These are phyloP conservation scores for Megamerina dolium DNA, from an alignment of 2,888 invertebrate genomes.

Conservation along the genomic window DNA sequence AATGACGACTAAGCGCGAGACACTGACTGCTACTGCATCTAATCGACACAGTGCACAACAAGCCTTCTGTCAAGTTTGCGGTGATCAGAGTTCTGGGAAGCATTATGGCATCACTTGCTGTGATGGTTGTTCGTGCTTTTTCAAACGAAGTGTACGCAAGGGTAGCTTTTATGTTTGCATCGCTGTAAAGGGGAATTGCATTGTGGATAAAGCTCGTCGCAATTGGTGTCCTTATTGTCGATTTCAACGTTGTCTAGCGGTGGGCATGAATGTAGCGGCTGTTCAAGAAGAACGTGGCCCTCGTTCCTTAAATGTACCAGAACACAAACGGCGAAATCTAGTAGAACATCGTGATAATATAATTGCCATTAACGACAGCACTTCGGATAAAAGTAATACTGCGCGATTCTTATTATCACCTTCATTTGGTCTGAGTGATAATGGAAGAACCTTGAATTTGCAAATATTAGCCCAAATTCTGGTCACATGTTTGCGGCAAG, in stretches of 20 bases:
- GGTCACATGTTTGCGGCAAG: conserved; percentile 54
- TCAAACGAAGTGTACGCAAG: conserved; percentile 74
- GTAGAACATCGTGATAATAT: neutral
- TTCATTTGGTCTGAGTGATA: neutral
- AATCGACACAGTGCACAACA: neutral
- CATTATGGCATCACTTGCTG: conserved; percentile 81
- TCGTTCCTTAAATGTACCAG: conserved; percentile 35
- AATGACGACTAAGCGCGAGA: neutral
- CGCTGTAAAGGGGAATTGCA: conserved; percentile 66
- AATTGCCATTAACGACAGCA: conserved; percentile 2
- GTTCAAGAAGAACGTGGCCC: conserved; percentile 83
- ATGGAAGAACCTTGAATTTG: conserved; percentile 44
- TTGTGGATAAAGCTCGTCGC: conserved; percentile 72
- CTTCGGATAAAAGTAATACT: neutral
- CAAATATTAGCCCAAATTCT: conserved; percentile 58
- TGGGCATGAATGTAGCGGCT: conserved; percentile 73
- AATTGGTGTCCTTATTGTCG: conserved; percentile 87
- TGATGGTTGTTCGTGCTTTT: conserved; percentile 86
- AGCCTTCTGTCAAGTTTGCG: conserved; percentile 65
- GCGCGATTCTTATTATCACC: neutral
- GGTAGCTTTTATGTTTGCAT: conserved; percentile 72
- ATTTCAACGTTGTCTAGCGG: conserved; percentile 68
- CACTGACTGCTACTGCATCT: neutral
- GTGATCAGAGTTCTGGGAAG: conserved; percentile 76
- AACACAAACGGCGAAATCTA: neutral